Percentiles rank a stretch among this genome's conserved stretches.
Conservation (phyloP, 2,797 vertebrate species). For the Microctenopoma lineatum region DNA sequence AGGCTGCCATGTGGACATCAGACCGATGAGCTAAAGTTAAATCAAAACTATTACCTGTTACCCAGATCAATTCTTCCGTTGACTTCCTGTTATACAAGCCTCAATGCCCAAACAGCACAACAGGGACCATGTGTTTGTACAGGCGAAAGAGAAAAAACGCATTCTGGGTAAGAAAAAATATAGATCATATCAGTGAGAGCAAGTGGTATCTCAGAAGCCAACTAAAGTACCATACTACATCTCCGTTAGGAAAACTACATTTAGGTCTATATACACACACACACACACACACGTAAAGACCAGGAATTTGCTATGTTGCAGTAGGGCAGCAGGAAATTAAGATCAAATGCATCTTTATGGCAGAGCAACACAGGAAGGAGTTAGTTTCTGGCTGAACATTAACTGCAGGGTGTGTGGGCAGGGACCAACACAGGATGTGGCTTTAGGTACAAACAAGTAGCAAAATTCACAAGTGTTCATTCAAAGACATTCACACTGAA, state of each 20-base stretch:
- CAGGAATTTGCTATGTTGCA: conserved; percentile 17
- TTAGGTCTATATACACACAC: conserved; percentile 27
- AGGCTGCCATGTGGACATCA: background rate
- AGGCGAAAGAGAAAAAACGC: background rate
- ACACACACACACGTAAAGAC: conserved; percentile 37
- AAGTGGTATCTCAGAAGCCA: conserved; percentile 22
- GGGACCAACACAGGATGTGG: conserved; percentile 59
- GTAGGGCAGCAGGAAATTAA: conserved; percentile 14
- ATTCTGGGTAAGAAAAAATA: background rate
- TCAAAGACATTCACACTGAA: conserved; percentile 47
- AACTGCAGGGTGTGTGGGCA: conserved; percentile 27
- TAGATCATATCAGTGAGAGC: conserved; percentile 14
- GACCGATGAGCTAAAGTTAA: background rate
- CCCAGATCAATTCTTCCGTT: background rate
- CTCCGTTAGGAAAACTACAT: conserved; percentile 33
- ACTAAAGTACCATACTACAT: conserved; percentile 34
- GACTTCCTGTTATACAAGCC: background rate
- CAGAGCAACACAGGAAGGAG: conserved; percentile 20
- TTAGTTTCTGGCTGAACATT: conserved; percentile 7
- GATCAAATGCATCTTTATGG: conserved; percentile 14
- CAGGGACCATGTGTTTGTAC: conserved; percentile 5
- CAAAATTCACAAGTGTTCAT: conserved; percentile 47
- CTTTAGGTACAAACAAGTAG: conserved; percentile 44
- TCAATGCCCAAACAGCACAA: background rate
- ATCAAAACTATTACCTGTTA: background rate